Evolutionary conservation across 2,888 invertebrate genomes (phyloP).

Genomic region (Tiliacea citrago): DNA sequence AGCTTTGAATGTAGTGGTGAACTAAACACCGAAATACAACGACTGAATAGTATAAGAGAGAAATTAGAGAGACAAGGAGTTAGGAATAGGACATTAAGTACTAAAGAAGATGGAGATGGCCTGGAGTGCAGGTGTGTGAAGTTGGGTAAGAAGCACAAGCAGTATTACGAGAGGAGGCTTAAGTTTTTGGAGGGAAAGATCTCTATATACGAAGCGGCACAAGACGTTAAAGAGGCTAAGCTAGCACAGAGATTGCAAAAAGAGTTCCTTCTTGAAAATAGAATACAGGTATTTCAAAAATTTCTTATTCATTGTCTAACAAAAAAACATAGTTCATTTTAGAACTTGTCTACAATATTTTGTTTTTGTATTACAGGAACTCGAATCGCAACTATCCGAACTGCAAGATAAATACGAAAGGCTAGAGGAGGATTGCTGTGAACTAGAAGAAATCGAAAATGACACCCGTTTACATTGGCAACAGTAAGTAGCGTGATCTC

Average conservation of each 20-base stretch:
- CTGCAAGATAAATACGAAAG: slow-evolving; percentile 92
- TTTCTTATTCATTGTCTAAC: not conserved
- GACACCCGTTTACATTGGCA: slow-evolving; percentile 92
- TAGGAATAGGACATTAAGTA: slow-evolving; percentile 87
- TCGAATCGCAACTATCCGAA: slow-evolving; percentile 89
- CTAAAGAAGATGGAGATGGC: slow-evolving; percentile 84
- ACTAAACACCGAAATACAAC: slow-evolving; percentile 91
- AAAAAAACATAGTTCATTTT: not conserved
- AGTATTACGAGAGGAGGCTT: slow-evolving; percentile 92
- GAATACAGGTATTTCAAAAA: slow-evolving; percentile 79
- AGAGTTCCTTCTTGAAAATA: slow-evolving; percentile 90
- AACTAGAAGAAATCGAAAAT: slow-evolving; percentile 94
- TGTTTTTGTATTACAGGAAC: slow-evolving; percentile 79
- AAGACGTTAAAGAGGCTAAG: slow-evolving; percentile 91
- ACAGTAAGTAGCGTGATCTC: slow-evolving; percentile 81
- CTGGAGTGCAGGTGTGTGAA: slow-evolving; percentile 89
- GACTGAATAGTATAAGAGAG: slow-evolving; percentile 92
- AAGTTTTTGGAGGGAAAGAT: slow-evolving; percentile 92
- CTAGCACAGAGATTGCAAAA: slow-evolving; percentile 92
- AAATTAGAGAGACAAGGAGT: slow-evolving; percentile 91
- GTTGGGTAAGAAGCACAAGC: slow-evolving; percentile 90
- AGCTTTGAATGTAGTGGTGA: slow-evolving; percentile 89
- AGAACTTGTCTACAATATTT: not conserved
- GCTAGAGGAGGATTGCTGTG: slow-evolving; percentile 93
- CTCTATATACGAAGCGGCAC: slow-evolving; percentile 92